phyloP scores from a whole-genome alignment of 2,888 invertebrate species.

The Orthosia gracilis region DNA sequence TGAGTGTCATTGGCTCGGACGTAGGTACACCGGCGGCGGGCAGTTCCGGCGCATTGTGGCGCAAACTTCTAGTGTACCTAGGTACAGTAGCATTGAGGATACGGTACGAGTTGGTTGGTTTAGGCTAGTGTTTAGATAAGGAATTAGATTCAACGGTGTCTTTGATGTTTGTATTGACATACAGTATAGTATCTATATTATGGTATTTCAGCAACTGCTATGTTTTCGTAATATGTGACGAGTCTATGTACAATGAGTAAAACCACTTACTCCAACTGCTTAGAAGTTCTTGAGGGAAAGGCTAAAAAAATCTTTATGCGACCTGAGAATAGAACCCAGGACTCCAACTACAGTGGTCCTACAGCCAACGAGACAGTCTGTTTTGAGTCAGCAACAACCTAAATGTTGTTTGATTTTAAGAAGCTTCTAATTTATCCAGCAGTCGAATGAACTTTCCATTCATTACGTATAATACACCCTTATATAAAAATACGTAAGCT shows the following conservation, averaged over 20 bases:
- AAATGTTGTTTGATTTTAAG: neutral
- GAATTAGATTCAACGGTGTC: neutral
- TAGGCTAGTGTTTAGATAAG: neutral
- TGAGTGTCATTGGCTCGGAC: neutral
- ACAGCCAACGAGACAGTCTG: neutral
- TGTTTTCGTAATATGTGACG: neutral
- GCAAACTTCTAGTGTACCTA: conserved; percentile 7
- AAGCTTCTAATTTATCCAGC: neutral
- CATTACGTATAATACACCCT: neutral
- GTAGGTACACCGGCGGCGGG: neutral
- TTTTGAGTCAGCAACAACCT: neutral
- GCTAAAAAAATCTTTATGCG: neutral
- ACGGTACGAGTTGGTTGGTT: neutral
- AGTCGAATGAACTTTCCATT: neutral
- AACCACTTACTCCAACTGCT: too few species aligned
- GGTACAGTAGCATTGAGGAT: neutral
- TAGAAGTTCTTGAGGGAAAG: neutral
- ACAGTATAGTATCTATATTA: too few species aligned
- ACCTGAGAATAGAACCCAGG: neutral
- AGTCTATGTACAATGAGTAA: too few species aligned
- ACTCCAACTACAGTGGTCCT: neutral
- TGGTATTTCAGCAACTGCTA: neutral
- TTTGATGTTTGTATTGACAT: neutral
- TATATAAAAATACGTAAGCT: neutral
- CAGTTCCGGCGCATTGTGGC: conserved; percentile 11